Percentiles rank a stretch among this genome's conserved stretches.
phyloP scores from a whole-genome alignment of 2,797 vertebrate species.

The Leptodactylus fallax region DNA sequence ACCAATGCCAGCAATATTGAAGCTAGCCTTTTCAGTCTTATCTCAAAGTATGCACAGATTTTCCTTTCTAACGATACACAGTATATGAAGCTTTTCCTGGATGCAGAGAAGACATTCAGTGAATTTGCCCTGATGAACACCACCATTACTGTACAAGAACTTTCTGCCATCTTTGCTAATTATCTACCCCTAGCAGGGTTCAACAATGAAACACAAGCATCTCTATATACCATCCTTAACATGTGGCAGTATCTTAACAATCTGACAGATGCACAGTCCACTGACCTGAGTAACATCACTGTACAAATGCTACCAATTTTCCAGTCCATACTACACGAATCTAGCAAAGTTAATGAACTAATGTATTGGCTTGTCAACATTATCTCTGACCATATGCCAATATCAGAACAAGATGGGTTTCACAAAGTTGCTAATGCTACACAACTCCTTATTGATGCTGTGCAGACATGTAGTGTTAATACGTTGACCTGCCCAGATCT shows the following conservation, averaged over 20 bases:
- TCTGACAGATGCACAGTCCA: not conserved
- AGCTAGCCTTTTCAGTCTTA: constrained; percentile 5
- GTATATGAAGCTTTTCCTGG: not conserved
- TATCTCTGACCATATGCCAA: constrained; percentile 20
- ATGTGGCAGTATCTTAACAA: constrained; percentile 32
- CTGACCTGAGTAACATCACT: not conserved
- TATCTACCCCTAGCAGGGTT: not conserved
- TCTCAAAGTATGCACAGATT: not conserved
- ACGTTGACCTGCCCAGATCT: constrained; percentile 12
- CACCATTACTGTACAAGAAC: constrained; percentile 21
- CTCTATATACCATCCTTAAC: constrained; percentile 17
- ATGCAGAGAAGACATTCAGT: constrained; percentile 37
- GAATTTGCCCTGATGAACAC: constrained; percentile 21
- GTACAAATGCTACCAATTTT: constrained; percentile 34
- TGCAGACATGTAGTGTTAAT: constrained; percentile 24
- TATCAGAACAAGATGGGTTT: constrained; percentile 14
- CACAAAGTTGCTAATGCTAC: constrained; percentile 29
- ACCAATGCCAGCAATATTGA: not conserved
- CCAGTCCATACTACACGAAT: constrained; percentile 18
- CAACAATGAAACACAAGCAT: constrained; percentile 27
- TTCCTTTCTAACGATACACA: not conserved
- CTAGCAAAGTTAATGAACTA: constrained; percentile 10
- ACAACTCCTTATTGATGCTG: not conserved
- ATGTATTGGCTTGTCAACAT: constrained; percentile 5
- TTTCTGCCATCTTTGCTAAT: constrained; percentile 37